Percentiles rank a stretch among this genome's conserved stretches.
Conservation (phyloP, 2,113 vertebrate species). For the Hystrix cristata region DNA sequence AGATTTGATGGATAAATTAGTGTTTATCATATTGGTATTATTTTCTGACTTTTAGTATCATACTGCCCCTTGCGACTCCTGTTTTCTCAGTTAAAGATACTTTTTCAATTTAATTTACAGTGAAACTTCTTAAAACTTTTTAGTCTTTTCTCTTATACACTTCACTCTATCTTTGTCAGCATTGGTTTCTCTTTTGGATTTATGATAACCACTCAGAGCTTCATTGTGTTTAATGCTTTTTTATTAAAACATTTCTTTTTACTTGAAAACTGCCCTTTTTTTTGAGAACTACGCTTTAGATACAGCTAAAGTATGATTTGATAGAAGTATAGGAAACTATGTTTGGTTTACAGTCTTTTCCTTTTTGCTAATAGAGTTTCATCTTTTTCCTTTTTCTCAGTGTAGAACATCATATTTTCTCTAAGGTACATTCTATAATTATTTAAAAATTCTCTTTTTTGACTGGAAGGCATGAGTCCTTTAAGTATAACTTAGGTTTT, state of each 20-base stretch:
- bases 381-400: background rate
- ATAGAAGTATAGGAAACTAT: slow-evolving; percentile 37
- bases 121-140: background rate
- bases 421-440: slow-evolving; percentile 61
- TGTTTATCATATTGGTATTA: background rate
- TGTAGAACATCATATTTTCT: slow-evolving; percentile 8
- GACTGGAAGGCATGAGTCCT: background rate
- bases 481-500: slow-evolving; percentile 30
- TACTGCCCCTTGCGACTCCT: background rate
- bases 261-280: background rate
- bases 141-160: background rate
- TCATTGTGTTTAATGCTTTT: background rate
- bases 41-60: background rate
- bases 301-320: slow-evolving; percentile 24
- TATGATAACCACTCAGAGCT: background rate
- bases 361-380: slow-evolving; percentile 40
- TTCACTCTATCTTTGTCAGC: slow-evolving; percentile 31
- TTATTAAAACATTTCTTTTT: background rate
- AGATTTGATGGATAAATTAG: slow-evolving; percentile 20
- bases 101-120: slow-evolving; percentile 29
- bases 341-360: slow-evolving; percentile 26
- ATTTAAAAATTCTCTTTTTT: background rate
- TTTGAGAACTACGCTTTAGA: slow-evolving; percentile 25
- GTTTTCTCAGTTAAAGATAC: slow-evolving; percentile 45
- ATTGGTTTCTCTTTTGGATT: slow-evolving; percentile 39